phyloP scores from a whole-genome alignment of 2,113 vertebrate species.

The Hippoglossus stenolepis region DNA sequence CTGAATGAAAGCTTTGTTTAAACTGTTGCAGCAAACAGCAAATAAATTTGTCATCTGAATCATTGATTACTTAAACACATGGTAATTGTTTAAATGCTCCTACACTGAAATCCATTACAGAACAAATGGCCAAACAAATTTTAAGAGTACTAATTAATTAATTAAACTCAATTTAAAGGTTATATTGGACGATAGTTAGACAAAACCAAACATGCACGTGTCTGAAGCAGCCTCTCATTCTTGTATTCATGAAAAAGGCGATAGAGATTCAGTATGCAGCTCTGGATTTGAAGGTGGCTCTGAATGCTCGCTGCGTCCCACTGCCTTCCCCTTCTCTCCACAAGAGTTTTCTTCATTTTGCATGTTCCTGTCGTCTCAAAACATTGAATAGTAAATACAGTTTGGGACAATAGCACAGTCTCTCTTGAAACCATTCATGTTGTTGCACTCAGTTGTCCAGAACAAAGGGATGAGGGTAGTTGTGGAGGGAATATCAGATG shows the following conservation, averaged over 20 bases:
- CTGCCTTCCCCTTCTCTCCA: background rate
- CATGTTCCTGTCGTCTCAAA: background rate
- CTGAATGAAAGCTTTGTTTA: background rate
- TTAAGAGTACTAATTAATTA: background rate
- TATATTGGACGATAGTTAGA: slow-evolving; percentile 5
- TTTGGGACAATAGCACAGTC: background rate
- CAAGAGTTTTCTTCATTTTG: background rate
- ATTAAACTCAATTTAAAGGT: background rate
- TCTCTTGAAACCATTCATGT: slow-evolving; percentile 4
- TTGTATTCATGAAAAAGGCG: no score
- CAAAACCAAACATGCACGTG: background rate
- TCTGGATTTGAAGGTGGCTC: background rate
- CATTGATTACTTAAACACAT: background rate
- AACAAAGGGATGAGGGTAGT: background rate
- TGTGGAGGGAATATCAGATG: background rate
- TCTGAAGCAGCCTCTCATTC: no score
- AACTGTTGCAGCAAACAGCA: background rate
- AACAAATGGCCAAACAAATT: slow-evolving; percentile 7
- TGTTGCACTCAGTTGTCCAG: background rate
- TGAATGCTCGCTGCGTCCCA: background rate
- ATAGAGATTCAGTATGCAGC: background rate
- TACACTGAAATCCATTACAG: background rate
- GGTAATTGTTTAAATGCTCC: background rate
- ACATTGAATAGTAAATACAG: background rate
- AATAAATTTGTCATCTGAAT: background rate